These are phyloP conservation scores for Colletes latitarsis DNA, from an alignment of 1,140 invertebrate genomes.

Conservation along the genomic window DNA sequence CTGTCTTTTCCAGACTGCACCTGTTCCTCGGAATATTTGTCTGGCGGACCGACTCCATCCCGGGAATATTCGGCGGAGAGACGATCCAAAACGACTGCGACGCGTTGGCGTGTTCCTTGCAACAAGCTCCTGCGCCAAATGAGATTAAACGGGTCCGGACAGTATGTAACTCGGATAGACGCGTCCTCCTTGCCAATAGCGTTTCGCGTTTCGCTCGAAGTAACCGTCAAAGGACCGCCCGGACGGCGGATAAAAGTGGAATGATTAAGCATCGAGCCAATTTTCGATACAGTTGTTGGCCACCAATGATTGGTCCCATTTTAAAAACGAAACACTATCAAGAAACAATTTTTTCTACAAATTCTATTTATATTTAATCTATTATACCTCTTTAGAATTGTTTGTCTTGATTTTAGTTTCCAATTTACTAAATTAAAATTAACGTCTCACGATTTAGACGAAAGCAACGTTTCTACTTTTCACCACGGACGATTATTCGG, in stretches of 20 bases:
- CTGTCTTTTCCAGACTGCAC: neutral
- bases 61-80: constrained; percentile 22
- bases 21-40: neutral
- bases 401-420: too few species aligned
- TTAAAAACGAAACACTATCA: too few species aligned
- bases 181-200: constrained; percentile 54
- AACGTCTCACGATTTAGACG: too few species aligned
- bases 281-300: too few species aligned
- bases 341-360: too few species aligned
- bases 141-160: constrained; percentile 51
- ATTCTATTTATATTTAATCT: too few species aligned
- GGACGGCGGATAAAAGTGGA: constrained; percentile 50
- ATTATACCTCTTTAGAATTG: too few species aligned
- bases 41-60: neutral
- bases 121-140: constrained; percentile 39
- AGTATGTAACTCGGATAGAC: constrained; percentile 52
- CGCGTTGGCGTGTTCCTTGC: constrained; percentile 34
- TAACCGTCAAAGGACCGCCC: too few species aligned
- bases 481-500: too few species aligned
- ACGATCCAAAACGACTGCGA: constrained; percentile 30
- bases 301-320: too few species aligned
- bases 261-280: constrained; percentile 28
- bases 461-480: too few species aligned
- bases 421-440: too few species aligned
- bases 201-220: constrained; percentile 5